phyloP scores from a whole-genome alignment of 2,888 invertebrate genomes.

The Brachyopa scutellaris region DNA sequence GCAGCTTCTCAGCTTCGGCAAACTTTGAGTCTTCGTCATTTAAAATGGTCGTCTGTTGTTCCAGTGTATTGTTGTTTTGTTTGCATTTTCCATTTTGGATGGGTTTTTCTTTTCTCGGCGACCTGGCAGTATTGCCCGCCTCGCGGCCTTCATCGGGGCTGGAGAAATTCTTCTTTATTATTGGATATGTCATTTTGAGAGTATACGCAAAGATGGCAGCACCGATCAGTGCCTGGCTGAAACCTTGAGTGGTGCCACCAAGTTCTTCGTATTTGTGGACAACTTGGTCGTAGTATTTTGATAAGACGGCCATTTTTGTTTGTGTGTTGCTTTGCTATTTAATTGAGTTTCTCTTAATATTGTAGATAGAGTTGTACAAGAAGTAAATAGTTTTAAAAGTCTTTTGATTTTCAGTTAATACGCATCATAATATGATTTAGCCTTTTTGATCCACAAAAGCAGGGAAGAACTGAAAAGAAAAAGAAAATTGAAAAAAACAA shows the following conservation, averaged over 20 bases:
- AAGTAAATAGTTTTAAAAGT: neutral
- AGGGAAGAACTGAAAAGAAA: slow-evolving; percentile 25
- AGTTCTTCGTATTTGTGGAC: slow-evolving; percentile 83
- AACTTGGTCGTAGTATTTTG: slow-evolving; percentile 85
- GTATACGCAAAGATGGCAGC: slow-evolving; percentile 84
- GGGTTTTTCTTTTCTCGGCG: neutral
- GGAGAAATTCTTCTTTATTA: slow-evolving; percentile 80
- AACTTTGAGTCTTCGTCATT: slow-evolving; percentile 79
- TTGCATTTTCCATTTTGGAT: slow-evolving; percentile 13
- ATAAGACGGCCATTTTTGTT: slow-evolving; percentile 81
- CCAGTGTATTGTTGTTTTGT: slow-evolving; percentile 39
- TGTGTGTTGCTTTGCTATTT: neutral
- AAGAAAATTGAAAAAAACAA: no score
- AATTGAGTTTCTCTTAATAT: neutral
- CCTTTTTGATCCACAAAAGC: slow-evolving; percentile 14
- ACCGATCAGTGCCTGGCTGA: slow-evolving; percentile 85
- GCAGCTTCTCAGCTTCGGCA: slow-evolving; percentile 79
- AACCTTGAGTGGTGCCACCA: slow-evolving; percentile 83
- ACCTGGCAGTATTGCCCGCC: neutral
- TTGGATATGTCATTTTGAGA: slow-evolving; percentile 85
- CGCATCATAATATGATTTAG: slow-evolving; percentile 10
- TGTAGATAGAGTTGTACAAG: slow-evolving; percentile 1
- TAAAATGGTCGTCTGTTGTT: slow-evolving; percentile 34
- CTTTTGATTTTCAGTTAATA: slow-evolving; percentile 25
- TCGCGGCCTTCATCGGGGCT: neutral